Evolutionary conservation across 2,888 invertebrate genomes (phyloP).

Genomic region (Drosophila mimica): DNA sequence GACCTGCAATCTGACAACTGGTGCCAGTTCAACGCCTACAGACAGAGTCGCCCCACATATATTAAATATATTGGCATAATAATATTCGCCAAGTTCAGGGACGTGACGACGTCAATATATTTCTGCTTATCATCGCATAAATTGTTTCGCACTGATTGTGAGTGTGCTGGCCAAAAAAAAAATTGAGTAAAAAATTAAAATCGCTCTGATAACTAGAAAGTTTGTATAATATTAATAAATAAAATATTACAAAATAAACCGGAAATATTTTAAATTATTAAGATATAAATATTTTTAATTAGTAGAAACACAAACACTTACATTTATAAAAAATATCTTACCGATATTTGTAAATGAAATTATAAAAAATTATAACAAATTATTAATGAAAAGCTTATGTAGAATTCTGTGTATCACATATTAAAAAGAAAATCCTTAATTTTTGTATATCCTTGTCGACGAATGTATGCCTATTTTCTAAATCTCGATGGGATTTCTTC

Average conservation of each 20-base stretch:
- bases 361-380: background rate
- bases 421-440: no score
- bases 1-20: conserved; percentile 12
- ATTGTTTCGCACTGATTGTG: conserved; percentile 13
- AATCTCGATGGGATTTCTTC: background rate
- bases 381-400: background rate
- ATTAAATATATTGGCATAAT: conserved; percentile 24
- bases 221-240: background rate
- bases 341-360: no score
- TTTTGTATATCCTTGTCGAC: background rate
- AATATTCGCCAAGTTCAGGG: conserved; percentile 82
- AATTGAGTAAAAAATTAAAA: no score
- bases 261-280: background rate
- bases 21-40: conserved; percentile 23
- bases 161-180: background rate
- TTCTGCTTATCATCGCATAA: conserved; percentile 46
- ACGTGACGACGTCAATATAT: conserved; percentile 28
- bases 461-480: background rate
- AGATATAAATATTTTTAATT: background rate
- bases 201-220: background rate
- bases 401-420: background rate
- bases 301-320: background rate
- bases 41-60: background rate
- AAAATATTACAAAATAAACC: background rate
- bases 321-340: background rate